Conservation (phyloP, 2,888 invertebrate species). For the Scrobipalpa costella region DNA sequence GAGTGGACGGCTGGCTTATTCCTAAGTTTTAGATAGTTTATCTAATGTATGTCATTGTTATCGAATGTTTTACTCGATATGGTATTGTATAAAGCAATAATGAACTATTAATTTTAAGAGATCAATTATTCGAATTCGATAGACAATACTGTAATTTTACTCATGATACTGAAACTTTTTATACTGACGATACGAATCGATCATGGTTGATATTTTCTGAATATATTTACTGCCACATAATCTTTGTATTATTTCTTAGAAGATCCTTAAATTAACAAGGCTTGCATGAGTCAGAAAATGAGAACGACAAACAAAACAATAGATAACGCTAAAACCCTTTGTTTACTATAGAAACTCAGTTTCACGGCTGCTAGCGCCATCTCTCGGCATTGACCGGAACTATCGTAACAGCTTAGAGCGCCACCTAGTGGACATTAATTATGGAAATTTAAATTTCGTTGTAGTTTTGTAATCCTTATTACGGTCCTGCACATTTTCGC, state of each 20-base stretch:
- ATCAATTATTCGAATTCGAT: constrained; percentile 67
- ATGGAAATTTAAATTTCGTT: neutral
- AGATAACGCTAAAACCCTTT: constrained; percentile 22
- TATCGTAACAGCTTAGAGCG: neutral
- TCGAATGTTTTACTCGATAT: constrained; percentile 71
- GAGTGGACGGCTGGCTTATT: constrained; percentile 68
- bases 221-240: constrained; percentile 78
- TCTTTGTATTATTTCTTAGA: constrained; percentile 54
- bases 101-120: constrained; percentile 70
- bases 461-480: neutral
- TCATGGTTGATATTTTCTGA: constrained; percentile 78
- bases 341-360: constrained; percentile 12
- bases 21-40: constrained; percentile 64
- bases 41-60: constrained; percentile 62
- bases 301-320: constrained; percentile 16
- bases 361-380: constrained; percentile 22
- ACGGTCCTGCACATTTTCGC: neutral
- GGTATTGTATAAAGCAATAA: constrained; percentile 79
- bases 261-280: constrained; percentile 31
- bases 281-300: constrained; percentile 12
- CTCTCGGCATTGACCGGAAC: constrained; percentile 7
- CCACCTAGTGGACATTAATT: constrained; percentile 9
- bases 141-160: constrained; percentile 70
- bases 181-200: constrained; percentile 65
- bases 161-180: constrained; percentile 65